These are phyloP conservation scores for Bujurquina vittata DNA, from an alignment of 2,113 vertebrate genomes.

Conservation along the genomic window DNA sequence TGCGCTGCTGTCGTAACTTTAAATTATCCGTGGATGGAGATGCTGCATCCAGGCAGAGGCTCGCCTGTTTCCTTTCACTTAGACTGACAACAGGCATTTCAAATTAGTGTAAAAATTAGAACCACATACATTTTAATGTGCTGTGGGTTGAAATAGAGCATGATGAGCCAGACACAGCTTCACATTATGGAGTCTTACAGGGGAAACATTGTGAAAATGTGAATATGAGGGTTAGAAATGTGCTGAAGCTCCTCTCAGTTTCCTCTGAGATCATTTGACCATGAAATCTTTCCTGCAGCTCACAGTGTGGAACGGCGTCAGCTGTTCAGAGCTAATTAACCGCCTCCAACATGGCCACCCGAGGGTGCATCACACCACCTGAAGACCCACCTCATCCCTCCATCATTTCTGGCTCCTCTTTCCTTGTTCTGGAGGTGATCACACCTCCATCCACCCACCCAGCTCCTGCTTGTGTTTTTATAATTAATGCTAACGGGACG, in stretches of 20 bases:
- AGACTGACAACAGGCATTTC: neutral
- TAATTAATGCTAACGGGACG: slow-evolving; percentile 33
- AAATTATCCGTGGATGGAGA: neutral
- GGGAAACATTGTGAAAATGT: neutral
- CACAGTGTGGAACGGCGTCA: neutral
- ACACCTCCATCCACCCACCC: neutral
- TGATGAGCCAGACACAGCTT: neutral
- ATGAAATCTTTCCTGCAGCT: neutral
- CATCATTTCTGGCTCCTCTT: neutral
- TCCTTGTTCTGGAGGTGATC: neutral
- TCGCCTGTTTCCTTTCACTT: neutral
- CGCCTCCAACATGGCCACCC: slow-evolving; percentile 14
- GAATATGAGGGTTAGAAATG: neutral
- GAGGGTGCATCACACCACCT: slow-evolving; percentile 28
- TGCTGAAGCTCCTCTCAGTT: neutral
- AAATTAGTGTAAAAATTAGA: neutral
- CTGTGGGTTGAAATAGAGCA: neutral
- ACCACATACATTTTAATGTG: neutral
- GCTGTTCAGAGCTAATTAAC: slow-evolving; percentile 50
- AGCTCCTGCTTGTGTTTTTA: neutral
- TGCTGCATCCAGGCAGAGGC: neutral
- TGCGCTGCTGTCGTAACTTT: too few species aligned
- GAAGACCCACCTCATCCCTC: neutral
- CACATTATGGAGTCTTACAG: neutral
- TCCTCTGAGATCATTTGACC: neutral